Conservation (phyloP, 2,888 invertebrate genomes). For the Zygothrica quintamaculata region DNA sequence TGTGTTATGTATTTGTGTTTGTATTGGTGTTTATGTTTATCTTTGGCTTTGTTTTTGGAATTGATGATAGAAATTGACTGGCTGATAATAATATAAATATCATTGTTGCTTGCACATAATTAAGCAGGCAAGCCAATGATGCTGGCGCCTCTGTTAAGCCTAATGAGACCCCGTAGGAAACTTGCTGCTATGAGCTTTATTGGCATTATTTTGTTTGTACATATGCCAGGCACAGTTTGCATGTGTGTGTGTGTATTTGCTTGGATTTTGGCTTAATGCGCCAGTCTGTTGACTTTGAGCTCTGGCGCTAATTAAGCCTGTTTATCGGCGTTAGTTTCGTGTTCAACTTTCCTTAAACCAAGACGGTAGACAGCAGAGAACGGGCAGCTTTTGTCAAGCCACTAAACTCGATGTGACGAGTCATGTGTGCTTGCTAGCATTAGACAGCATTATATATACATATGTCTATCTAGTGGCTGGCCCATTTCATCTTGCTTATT, state of each 20-base stretch:
- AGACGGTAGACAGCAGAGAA: slow-evolving; percentile 9
- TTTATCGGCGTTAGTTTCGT: slow-evolving; percentile 74
- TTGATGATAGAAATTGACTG: slow-evolving; percentile 44
- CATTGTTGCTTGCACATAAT: slow-evolving; percentile 80
- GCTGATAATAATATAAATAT: slow-evolving; percentile 75
- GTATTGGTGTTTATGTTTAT: background rate
- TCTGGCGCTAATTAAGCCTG: slow-evolving; percentile 78
- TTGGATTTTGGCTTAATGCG: slow-evolving; percentile 62
- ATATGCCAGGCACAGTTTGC: slow-evolving; percentile 17
- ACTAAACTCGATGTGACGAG: slow-evolving; percentile 40
- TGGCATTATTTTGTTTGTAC: slow-evolving; percentile 59
- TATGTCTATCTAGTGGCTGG: no score
- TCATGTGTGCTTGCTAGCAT: slow-evolving; percentile 33
- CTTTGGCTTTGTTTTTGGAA: no score
- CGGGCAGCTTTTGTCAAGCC: slow-evolving; percentile 54
- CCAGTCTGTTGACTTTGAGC: slow-evolving; percentile 76
- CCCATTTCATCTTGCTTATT: slow-evolving; percentile 3
- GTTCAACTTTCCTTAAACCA: slow-evolving; percentile 54
- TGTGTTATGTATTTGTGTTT: slow-evolving; percentile 42
- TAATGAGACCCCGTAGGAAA: slow-evolving; percentile 63
- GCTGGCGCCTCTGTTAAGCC: slow-evolving; percentile 37
- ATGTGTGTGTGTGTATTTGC: slow-evolving; percentile 12
- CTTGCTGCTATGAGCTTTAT: slow-evolving; percentile 42
- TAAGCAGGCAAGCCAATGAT: slow-evolving; percentile 60
- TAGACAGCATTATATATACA: slow-evolving; percentile 17